Evolutionary conservation across 1,140 invertebrate species (phyloP).

Genomic region (Cardiocondyla obscurior): DNA sequence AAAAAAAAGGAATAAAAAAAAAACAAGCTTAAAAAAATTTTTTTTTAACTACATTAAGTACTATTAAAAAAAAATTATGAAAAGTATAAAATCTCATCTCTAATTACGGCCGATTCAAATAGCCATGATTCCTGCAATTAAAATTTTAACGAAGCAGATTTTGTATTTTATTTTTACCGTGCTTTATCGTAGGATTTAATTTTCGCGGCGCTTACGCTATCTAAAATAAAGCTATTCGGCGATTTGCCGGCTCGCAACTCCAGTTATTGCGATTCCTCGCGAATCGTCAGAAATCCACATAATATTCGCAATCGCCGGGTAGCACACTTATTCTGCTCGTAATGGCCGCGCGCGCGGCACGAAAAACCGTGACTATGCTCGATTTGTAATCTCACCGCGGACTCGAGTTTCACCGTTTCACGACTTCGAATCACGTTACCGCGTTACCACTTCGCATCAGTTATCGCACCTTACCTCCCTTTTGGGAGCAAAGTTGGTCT

Average conservation of each 20-base stretch:
- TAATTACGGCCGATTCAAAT: no score
- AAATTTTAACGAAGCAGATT: neutral
- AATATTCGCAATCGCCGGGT: constrained; percentile 49
- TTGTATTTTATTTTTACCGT: neutral
- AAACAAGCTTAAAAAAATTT: no score
- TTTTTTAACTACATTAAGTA: no score
- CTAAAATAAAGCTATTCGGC: constrained; percentile 19
- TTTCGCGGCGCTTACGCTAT: neutral
- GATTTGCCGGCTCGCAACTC: neutral
- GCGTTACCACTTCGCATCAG: constrained; percentile 60
- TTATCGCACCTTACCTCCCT: constrained; percentile 51
- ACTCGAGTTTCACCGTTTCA: constrained; percentile 56
- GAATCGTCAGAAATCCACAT: constrained; percentile 33
- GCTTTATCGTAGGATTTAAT: neutral
- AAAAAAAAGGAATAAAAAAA: no score
- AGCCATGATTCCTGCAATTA: no score
- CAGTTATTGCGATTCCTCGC: constrained; percentile 7
- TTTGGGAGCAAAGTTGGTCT: constrained; percentile 34
- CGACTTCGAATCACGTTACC: constrained; percentile 61
- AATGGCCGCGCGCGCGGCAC: constrained; percentile 31
- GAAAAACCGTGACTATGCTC: constrained; percentile 62
- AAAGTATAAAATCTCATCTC: no score
- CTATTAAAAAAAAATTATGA: no score
- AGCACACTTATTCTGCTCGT: constrained; percentile 38
- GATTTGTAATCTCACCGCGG: constrained; percentile 58